Conservation (phyloP, 2,888 invertebrate species). For the Junonia oenone region DNA sequence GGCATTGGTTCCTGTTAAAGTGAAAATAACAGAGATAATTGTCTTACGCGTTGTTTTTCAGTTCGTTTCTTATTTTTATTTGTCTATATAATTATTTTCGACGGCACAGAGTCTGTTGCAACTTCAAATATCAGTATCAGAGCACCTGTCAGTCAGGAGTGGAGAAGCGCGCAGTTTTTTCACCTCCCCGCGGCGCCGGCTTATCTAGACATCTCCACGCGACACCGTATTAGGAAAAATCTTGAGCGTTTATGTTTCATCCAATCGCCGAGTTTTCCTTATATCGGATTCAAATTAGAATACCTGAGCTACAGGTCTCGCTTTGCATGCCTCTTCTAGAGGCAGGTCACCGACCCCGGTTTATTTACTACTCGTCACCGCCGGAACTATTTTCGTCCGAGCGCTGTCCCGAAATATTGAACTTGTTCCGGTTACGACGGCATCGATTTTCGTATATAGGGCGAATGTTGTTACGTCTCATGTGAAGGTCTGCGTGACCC, state of each 20-base stretch:
- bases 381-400: constrained; percentile 1
- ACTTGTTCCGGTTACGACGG: constrained; percentile 56
- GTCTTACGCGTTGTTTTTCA: too few relatives aligned
- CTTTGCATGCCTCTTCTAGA: constrained; percentile 5
- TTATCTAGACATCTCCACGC: background rate
- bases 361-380: constrained; percentile 3
- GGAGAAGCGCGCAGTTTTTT: background rate
- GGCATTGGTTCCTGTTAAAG: background rate
- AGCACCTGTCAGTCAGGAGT: background rate
- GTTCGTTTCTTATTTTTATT: too few relatives aligned
- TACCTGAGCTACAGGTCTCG: constrained; percentile 17
- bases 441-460: constrained; percentile 70
- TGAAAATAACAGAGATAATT: too few relatives aligned
- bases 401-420: constrained; percentile 36
- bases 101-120: too few relatives aligned
- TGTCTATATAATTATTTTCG: too few relatives aligned
- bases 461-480: constrained; percentile 48
- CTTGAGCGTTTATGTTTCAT: constrained; percentile 9
- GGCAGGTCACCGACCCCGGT: background rate
- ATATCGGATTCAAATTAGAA: constrained; percentile 18
- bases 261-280: constrained; percentile 12
- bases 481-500: constrained; percentile 63
- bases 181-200: background rate
- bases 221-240: constrained; percentile 15
- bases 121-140: too few relatives aligned